A percentile compares a stretch with the other conserved stretches of the same genome.
These are phyloP conservation scores for Chymomyza procnemis DNA, from an alignment of 2,888 invertebrate genomes.

Conservation along the genomic window DNA sequence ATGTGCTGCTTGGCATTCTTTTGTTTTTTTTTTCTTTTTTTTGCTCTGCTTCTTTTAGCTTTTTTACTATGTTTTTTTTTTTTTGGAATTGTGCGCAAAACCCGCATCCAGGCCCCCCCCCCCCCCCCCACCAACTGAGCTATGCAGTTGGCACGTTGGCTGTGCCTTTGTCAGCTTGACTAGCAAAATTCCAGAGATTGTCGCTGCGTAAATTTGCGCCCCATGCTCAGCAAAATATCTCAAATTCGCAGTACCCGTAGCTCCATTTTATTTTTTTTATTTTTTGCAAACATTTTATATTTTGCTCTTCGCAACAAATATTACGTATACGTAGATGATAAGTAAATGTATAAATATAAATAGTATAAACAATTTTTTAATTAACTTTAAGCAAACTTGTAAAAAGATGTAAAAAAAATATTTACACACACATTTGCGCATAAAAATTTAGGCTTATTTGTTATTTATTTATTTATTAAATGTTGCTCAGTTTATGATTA, in stretches of 20 bases:
- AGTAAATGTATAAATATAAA: neutral
- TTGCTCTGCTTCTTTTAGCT: too few species aligned
- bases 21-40: neutral
- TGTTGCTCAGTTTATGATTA: slow-evolving; percentile 33
- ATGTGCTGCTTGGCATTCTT: neutral
- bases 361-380: neutral
- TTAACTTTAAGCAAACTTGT: neutral
- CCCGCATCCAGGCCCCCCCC: neutral
- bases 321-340: neutral
- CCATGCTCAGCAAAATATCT: neutral
- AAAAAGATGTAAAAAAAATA: neutral
- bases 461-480: slow-evolving; percentile 56
- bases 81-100: neutral
- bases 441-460: slow-evolving; percentile 18
- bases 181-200: neutral
- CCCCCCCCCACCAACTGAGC: neutral
- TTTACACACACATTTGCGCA: neutral
- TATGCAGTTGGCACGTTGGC: neutral
- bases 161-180: neutral
- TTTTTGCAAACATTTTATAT: neutral
- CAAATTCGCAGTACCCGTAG: neutral
- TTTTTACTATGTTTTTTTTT: neutral
- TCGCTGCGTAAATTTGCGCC: neutral
- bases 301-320: neutral
- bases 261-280: too few species aligned